A percentile compares a stretch with the other conserved stretches of the same genome.
phyloP scores from a whole-genome alignment of 2,888 invertebrate genomes.

The Pachycephus smyrnensis region DNA sequence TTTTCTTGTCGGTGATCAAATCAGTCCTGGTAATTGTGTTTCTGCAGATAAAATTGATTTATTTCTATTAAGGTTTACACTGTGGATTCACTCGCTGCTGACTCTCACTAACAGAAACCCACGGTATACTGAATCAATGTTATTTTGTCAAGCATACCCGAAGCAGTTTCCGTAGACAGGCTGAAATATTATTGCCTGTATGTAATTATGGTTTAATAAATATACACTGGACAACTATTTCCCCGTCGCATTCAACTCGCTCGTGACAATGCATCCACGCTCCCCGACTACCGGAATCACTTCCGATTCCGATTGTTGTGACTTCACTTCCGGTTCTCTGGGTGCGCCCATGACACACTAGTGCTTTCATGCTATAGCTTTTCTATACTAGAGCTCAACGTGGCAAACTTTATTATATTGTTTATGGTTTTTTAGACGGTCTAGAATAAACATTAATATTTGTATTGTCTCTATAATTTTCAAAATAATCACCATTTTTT shows the following conservation, averaged over 20 bases:
- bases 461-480: too few relatives aligned
- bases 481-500: too few relatives aligned
- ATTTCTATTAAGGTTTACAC: too few relatives aligned
- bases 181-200: conserved; percentile 41
- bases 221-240: conserved; percentile 44
- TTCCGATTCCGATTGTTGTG: conserved; percentile 60
- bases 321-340: conserved; percentile 47
- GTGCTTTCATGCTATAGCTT: too few relatives aligned
- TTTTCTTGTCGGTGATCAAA: not conserved
- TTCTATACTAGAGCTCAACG: too few relatives aligned
- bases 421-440: too few relatives aligned
- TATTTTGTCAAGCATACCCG: conserved; percentile 40
- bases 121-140: conserved; percentile 44
- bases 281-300: conserved; percentile 52
- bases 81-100: too few relatives aligned
- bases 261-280: conserved; percentile 52
- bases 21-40: not conserved
- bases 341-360: conserved; percentile 35
- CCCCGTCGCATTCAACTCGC: conserved; percentile 28
- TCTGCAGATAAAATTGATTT: not conserved
- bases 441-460: too few relatives aligned
- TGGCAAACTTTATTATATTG: too few relatives aligned
- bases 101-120: conserved; percentile 33
- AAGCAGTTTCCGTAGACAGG: conserved; percentile 33
- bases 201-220: conserved; percentile 34